Percentiles rank a stretch among this genome's conserved stretches.
Conservation (phyloP, 2,888 invertebrate genomes). For the Scaptomyza reducta region DNA sequence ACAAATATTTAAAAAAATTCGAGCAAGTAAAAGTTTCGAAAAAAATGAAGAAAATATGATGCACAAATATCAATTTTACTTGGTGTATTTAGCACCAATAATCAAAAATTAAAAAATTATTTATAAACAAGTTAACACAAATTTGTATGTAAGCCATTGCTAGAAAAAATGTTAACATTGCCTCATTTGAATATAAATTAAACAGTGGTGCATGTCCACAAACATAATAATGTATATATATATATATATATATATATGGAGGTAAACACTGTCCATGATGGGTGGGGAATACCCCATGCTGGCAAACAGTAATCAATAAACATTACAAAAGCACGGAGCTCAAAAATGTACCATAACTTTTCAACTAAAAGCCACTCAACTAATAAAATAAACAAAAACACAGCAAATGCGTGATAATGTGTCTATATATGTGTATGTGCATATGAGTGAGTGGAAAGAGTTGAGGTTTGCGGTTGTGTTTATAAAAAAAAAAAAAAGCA, state of each 20-base stretch:
- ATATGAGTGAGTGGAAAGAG: neutral
- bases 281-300: conserved; percentile 37
- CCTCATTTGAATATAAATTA: no score
- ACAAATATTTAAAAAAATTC: no score
- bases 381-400: conserved; percentile 72
- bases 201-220: neutral
- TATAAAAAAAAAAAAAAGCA: conserved; percentile 19
- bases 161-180: no score
- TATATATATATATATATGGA: neutral
- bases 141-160: no score
- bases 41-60: no score
- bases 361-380: conserved; percentile 65
- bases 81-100: no score
- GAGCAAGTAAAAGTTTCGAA: no score
- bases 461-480: conserved; percentile 33
- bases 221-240: neutral
- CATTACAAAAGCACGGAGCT: conserved; percentile 47
- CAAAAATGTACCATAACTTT: conserved; percentile 42
- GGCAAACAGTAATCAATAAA: conserved; percentile 60
- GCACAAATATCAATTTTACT: no score
- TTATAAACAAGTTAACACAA: no score
- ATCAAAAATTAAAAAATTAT: no score
- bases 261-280: conserved; percentile 1
- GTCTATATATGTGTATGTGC: neutral
- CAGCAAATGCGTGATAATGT: conserved; percentile 46